Conservation (phyloP, 2,113 vertebrate genomes). For the Eidolon helvum region DNA sequence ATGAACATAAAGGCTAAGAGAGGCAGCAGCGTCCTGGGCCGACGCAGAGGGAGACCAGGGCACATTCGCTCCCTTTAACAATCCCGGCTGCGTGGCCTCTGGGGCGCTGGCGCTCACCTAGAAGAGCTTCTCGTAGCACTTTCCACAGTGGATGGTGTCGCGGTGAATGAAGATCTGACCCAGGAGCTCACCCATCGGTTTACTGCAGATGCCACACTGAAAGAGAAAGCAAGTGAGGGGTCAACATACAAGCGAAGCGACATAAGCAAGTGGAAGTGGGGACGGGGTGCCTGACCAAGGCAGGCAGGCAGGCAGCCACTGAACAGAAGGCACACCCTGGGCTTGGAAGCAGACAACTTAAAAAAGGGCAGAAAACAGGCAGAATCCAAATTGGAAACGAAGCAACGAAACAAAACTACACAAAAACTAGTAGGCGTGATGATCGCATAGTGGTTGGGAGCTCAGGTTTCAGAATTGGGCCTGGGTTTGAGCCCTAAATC, state of each 20-base stretch:
- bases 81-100: neutral
- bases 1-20: neutral
- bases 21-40: neutral
- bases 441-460: neutral
- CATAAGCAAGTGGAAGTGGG: neutral
- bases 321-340: neutral
- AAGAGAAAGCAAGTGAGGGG: constrained; percentile 16
- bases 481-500: neutral
- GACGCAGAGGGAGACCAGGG: neutral
- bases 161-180: constrained; percentile 71
- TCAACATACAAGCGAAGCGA: neutral
- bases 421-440: neutral
- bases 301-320: neutral
- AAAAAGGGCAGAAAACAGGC: neutral
- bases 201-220: constrained; percentile 71
- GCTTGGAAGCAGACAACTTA: neutral
- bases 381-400: neutral
- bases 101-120: constrained; percentile 48
- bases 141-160: constrained; percentile 66
- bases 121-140: constrained; percentile 74
- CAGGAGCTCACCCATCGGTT: constrained; percentile 68
- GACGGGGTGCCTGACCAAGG: neutral
- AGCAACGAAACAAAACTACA: neutral
- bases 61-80: neutral
- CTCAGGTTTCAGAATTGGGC: neutral